These are phyloP conservation scores for Pavo muticus DNA, from an alignment of 2,113 vertebrate species.

Conservation along the genomic window DNA sequence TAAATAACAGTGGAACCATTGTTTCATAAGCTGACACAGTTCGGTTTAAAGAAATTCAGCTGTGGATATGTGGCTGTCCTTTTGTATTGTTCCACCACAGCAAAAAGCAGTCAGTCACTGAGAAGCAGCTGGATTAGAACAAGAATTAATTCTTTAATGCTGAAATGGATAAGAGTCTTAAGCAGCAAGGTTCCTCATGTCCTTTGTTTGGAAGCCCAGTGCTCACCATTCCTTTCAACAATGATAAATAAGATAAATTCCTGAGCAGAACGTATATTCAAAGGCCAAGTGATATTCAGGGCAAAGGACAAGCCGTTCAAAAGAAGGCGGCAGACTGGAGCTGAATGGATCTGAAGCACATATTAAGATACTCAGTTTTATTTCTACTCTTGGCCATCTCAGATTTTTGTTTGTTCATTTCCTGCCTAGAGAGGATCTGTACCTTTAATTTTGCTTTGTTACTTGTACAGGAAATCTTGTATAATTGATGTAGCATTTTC, in stretches of 20 bases:
- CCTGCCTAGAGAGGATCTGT: not conserved
- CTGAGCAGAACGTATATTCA: not conserved
- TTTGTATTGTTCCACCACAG: not conserved
- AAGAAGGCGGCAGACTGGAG: not conserved
- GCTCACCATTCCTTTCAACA: not conserved
- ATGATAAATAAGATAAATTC: not conserved
- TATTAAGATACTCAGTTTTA: not conserved
- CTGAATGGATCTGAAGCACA: not conserved
- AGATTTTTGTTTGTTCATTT: not conserved
- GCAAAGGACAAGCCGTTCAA: not conserved
- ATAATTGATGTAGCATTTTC: slow-evolving; percentile 38
- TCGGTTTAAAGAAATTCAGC: not conserved
- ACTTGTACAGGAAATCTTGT: not conserved
- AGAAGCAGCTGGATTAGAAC: not conserved
- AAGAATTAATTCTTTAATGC: slow-evolving; percentile 36
- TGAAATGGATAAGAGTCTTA: not conserved
- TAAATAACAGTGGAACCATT: not conserved
- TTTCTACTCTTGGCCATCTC: not conserved
- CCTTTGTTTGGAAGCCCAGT: slow-evolving; percentile 1
- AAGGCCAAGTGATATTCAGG: not conserved
- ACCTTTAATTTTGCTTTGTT: slow-evolving; percentile 32
- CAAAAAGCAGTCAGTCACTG: not conserved
- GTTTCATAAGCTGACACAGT: not conserved
- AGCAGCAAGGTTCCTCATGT: not conserved
- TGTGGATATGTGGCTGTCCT: not conserved